Evolutionary conservation across 2,113 vertebrate genomes (phyloP).

Genomic region (Microcebus griseorufus): DNA sequence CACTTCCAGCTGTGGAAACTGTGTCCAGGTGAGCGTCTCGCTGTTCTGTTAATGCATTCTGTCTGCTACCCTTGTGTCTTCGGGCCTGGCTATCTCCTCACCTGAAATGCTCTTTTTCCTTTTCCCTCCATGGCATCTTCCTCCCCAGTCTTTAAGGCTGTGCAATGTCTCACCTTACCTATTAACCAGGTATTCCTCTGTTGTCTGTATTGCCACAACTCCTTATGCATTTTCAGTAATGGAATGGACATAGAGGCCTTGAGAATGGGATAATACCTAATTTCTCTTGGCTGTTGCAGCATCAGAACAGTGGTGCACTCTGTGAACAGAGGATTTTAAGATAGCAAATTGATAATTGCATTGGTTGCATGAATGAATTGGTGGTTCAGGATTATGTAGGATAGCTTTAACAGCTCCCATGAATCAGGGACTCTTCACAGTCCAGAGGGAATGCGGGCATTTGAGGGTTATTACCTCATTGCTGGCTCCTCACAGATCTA

Average conservation of each 20-base stretch:
- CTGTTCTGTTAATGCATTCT: neutral
- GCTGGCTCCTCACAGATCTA: neutral
- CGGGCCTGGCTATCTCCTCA: neutral
- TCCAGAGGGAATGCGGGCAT: neutral
- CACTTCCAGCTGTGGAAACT: neutral
- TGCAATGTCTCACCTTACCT: neutral
- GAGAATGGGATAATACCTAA: neutral
- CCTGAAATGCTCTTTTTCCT: neutral
- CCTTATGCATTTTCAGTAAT: neutral
- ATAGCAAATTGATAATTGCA: neutral
- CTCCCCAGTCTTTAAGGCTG: neutral
- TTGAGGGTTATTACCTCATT: neutral
- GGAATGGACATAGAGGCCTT: neutral
- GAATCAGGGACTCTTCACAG: neutral
- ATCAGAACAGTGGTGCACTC: neutral
- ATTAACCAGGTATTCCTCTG: neutral
- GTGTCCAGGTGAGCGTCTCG: neutral
- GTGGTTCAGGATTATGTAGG: neutral
- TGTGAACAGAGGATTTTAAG: neutral
- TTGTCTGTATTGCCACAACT: neutral
- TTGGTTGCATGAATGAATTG: neutral
- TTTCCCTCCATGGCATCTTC: neutral
- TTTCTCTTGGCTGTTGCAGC: neutral
- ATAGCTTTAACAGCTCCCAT: neutral
- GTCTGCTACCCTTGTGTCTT: neutral